A percentile compares a stretch with the other conserved stretches of the same genome.
These are phyloP conservation scores for Vanessa tameamea DNA, from an alignment of 1,140 invertebrate species.

Conservation along the genomic window DNA sequence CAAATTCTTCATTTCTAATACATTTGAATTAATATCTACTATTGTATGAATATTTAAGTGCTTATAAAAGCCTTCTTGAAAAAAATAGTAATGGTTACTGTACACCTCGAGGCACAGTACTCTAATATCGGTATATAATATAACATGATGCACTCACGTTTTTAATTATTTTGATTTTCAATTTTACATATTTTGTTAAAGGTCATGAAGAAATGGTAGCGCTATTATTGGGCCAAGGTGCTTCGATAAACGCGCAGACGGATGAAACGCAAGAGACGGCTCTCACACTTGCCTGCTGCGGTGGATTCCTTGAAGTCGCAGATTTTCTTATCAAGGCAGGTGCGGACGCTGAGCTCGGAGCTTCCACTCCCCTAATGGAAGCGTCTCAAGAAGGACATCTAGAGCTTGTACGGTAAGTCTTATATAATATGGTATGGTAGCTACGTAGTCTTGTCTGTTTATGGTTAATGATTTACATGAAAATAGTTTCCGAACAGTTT, in stretches of 20 bases:
- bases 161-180: too few species aligned
- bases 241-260: constrained; percentile 98
- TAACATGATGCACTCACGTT: too few species aligned
- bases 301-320: constrained; percentile 98
- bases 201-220: constrained; percentile 99
- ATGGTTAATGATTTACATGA: too few species aligned
- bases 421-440: background rate
- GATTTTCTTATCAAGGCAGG: constrained; percentile 97
- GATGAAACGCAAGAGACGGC: constrained; percentile 99
- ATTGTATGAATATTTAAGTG: too few species aligned
- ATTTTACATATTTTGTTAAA: constrained; percentile 22
- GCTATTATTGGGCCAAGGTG: constrained; percentile 94
- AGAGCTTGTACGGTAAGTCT: constrained; percentile 88
- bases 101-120: too few species aligned
- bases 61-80: too few species aligned
- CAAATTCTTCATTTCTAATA: too few species aligned
- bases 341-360: constrained; percentile 96
- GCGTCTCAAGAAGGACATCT: constrained; percentile 98
- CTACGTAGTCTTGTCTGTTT: too few species aligned
- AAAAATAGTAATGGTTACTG: too few species aligned
- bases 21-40: too few species aligned
- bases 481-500: too few species aligned
- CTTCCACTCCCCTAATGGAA: constrained; percentile 98
- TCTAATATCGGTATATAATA: too few species aligned
- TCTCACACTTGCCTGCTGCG: constrained; percentile 97